These are phyloP conservation scores for Harpalus rubripes DNA, from an alignment of 2,888 invertebrate genomes.

Conservation along the genomic window DNA sequence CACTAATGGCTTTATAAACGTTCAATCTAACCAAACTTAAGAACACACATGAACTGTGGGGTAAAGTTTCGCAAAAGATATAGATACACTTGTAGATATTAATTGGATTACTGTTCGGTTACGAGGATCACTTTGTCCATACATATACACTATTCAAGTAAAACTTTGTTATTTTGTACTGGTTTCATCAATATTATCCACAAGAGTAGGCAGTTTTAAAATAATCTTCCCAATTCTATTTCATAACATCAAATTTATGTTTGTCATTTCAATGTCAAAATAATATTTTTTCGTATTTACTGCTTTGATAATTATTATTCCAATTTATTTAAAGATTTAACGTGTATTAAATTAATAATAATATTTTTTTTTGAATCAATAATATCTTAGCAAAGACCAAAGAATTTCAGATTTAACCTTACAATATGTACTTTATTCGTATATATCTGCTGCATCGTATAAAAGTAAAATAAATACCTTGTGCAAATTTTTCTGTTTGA, in stretches of 20 bases:
- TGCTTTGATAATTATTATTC: no score
- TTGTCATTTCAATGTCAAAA: no score
- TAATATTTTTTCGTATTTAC: no score
- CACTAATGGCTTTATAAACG: not conserved
- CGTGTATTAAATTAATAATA: no score
- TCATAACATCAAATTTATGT: no score
- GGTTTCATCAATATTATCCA: not conserved
- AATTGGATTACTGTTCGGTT: not conserved
- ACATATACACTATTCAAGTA: not conserved
- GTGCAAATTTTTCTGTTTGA: not conserved
- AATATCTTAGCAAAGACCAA: no score
- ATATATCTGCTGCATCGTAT: not conserved
- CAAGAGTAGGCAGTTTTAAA: not conserved
- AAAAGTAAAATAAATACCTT: not conserved
- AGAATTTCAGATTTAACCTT: no score
- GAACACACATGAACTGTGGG: slow-evolving; percentile 1
- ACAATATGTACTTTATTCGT: no score
- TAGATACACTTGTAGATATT: not conserved
- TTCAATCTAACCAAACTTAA: not conserved
- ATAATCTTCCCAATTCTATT: no score
- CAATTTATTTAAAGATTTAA: no score
- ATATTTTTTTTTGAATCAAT: no score
- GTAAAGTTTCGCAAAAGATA: not conserved
- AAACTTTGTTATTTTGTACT: not conserved
- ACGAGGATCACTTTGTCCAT: not conserved